Evolutionary conservation across 2,797 vertebrate genomes (phyloP), one percentile per base, ranked within the genome.

Genomic region (Schizopygopsis malacanthus): DNA sequence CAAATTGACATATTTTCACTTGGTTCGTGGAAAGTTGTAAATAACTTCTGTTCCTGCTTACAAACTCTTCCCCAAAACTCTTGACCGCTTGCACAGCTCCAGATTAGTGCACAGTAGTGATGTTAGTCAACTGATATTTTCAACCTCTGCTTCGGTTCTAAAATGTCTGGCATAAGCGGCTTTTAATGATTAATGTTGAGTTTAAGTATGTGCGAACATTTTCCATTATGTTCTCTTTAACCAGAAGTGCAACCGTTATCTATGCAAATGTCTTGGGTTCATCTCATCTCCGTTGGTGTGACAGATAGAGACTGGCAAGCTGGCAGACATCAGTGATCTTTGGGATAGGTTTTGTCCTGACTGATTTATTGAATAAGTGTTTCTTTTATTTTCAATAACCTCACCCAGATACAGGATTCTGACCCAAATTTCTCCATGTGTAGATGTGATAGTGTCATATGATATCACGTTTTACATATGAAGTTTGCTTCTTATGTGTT

Each of bases 181-280:
- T n/a, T 50, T 41, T 69, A 18, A 65, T 67, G 20, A 7, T 50
- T 52, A 25, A 11, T 65, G 11, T 2, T 16, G 16, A 39, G 7
- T 25, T 69, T 13, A 59, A 37, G 54, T 47, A 16, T 18, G 52
- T 63, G 33, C 39, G 25, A 80, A 41, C 4, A 75, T 59, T 84
- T 87, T 84, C 86, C 86, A 84, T 87, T 70, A 69, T 79, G 81
- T 54, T 72, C 56, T 22, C 28, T 61, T 39, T 63, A 67, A 80
- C 56, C 81, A 87, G 86, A 83, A 83, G 82, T 84, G 76, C 81
- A 80, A 43, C 59, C 15, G 37, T 61, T 81, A 84, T 87, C 86
- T 84, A 87, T 87, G 86, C 86, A 87, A 87, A 87, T 87, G 28
- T 80, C 20, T 50, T 41, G 7, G 6, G 18, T 37, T 79, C 6